Conservation (phyloP, 2,113 vertebrate species). For the Aldabrachelys gigantea region DNA sequence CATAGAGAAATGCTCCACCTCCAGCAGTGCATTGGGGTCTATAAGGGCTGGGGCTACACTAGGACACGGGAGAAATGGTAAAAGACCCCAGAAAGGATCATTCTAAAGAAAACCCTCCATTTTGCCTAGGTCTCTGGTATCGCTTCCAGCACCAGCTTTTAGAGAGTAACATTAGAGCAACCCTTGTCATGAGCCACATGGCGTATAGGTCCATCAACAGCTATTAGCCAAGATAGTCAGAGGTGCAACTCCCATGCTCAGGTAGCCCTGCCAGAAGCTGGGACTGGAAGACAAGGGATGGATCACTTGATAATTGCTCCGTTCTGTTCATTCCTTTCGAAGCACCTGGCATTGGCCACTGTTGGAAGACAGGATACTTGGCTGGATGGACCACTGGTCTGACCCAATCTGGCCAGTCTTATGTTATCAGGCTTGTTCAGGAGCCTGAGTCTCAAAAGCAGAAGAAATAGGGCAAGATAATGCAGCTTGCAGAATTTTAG, state of each 20-base stretch:
- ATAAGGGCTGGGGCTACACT: background rate
- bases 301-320: background rate
- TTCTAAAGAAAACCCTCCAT: background rate
- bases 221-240: background rate
- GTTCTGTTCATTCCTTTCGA: background rate
- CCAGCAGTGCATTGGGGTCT: background rate
- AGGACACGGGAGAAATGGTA: background rate
- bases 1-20: background rate
- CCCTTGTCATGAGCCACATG: background rate
- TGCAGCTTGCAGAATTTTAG: background rate
- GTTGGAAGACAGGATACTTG: background rate
- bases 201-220: background rate
- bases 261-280: background rate
- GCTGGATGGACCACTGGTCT: background rate
- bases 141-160: background rate
- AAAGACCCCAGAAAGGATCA: background rate
- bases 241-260: background rate
- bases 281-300: background rate
- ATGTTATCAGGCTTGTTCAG: too few species aligned
- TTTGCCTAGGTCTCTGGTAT: background rate
- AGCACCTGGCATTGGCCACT: background rate
- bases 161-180: background rate
- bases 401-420: background rate
- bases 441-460: background rate
- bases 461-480: background rate